Evolutionary conservation across 2,113 vertebrate species (phyloP), one percentile per base, ranked within the genome.

Genomic region (Gallinago undulata): DNA sequence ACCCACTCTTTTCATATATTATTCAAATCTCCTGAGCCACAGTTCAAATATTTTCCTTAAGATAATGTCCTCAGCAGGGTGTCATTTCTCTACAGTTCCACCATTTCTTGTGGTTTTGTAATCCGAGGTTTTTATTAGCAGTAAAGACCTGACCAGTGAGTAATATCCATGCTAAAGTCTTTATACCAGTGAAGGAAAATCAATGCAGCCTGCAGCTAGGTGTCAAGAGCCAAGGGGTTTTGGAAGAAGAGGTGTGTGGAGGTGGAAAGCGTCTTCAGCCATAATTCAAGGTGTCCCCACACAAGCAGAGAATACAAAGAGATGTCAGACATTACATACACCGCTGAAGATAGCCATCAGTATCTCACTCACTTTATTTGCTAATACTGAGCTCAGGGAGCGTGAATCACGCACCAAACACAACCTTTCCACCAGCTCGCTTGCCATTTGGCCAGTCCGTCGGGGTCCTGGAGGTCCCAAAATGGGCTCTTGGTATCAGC

Each of bases 101-200:
- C 77, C 63, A 80, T 73, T 80, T 85, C 83, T 17, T 16, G 50
- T 80, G 59, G 53, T 90, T 94, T 62, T 70, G 56, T 66, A 96
- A 87, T 87, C 70, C 84, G 84, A 86, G 57, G 90, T 57, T 86
- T 96, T 95, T 89, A 97, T 96, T 91, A 96, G 95, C 82, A 41
- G 95, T 87, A 87, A 95, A 95, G 89, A 87, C 87, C 88, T 80
- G 90, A 92, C 75, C 93, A 93, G 85, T 95, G 87, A 97, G 87
- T 95, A 96, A 97, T 96, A 97, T 73, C 93, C 84, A 88, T 31
- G 94, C 88, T 95, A 56, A 95, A 87, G 94, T 93, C 96, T 97
- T 97, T 96, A 96, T 95, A 95, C 7, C 68, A 80, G 90, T 97
- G 97, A 97, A 97, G 55, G 95, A 93, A 98, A 98, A 98, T 97